phyloP scores from a whole-genome alignment of 1,140 invertebrate genomes.

The Propsilocerus akamusi region DNA sequence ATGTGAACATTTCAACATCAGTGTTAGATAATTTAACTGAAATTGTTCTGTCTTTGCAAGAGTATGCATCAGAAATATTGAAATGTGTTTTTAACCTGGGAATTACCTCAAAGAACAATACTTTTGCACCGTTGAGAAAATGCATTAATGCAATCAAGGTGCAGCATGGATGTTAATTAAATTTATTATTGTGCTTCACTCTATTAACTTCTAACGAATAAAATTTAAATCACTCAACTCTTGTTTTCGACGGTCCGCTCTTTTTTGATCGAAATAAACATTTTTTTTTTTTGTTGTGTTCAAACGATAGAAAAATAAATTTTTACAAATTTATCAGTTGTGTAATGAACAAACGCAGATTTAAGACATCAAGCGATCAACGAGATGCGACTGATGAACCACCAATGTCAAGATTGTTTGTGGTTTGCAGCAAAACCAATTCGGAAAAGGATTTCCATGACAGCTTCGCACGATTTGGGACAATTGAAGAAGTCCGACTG shows the following conservation, averaged over 20 bases:
- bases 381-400: slow-evolving; percentile 36
- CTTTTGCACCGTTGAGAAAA: slow-evolving; percentile 56
- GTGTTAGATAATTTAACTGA: slow-evolving; percentile 70
- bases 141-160: slow-evolving; percentile 61
- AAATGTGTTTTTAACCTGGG: slow-evolving; percentile 67
- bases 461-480: slow-evolving; percentile 62
- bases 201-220: too few relatives aligned
- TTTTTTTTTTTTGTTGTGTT: too few relatives aligned
- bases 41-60: slow-evolving; percentile 63
- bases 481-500: slow-evolving; percentile 75
- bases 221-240: too few relatives aligned
- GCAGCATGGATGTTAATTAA: slow-evolving; percentile 52
- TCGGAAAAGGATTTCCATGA: slow-evolving; percentile 62
- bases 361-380: neutral
- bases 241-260: too few relatives aligned
- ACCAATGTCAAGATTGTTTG: slow-evolving; percentile 71
- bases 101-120: slow-evolving; percentile 57
- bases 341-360: slow-evolving; percentile 1
- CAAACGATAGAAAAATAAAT: too few relatives aligned
- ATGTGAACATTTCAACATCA: slow-evolving; percentile 56
- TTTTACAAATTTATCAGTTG: neutral
- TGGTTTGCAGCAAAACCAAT: slow-evolving; percentile 66
- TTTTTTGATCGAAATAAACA: too few relatives aligned
- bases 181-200: neutral
- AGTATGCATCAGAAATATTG: slow-evolving; percentile 59